Conservation (phyloP, 2,888 invertebrate species). For the Spisula solida region DNA sequence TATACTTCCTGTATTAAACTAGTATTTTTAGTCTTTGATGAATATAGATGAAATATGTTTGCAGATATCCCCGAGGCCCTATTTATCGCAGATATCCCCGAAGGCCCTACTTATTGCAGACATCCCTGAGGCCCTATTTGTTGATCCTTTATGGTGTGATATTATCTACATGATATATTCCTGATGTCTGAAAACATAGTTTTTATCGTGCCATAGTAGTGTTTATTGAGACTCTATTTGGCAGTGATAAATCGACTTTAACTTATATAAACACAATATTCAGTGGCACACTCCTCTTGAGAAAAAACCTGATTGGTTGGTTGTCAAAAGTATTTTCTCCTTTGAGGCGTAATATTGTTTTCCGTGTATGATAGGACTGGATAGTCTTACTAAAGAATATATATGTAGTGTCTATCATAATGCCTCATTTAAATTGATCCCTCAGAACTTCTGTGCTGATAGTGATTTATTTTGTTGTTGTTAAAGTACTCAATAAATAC, state of each 20-base stretch:
- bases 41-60: neutral
- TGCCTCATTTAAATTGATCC: too few species aligned
- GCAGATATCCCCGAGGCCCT: neutral
- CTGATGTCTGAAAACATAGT: neutral
- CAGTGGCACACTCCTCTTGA: neutral
- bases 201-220: neutral
- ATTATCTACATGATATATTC: slow-evolving; percentile 12
- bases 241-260: neutral
- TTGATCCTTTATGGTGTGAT: neutral
- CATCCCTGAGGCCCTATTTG: neutral
- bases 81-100: too few species aligned
- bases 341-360: too few species aligned
- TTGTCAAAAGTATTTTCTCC: too few species aligned
- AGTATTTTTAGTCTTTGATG: neutral
- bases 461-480: too few species aligned
- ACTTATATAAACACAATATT: neutral
- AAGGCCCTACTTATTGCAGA: too few species aligned
- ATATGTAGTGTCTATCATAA: too few species aligned
- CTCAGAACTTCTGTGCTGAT: too few species aligned
- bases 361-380: too few species aligned
- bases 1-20: neutral
- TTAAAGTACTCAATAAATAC: too few species aligned
- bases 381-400: too few species aligned
- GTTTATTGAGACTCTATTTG: neutral
- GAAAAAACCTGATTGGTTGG: neutral